Base-by-base conservation (phyloP, 2,888 invertebrate genomes). In the Amphipyra tragopoginis region DNA sequence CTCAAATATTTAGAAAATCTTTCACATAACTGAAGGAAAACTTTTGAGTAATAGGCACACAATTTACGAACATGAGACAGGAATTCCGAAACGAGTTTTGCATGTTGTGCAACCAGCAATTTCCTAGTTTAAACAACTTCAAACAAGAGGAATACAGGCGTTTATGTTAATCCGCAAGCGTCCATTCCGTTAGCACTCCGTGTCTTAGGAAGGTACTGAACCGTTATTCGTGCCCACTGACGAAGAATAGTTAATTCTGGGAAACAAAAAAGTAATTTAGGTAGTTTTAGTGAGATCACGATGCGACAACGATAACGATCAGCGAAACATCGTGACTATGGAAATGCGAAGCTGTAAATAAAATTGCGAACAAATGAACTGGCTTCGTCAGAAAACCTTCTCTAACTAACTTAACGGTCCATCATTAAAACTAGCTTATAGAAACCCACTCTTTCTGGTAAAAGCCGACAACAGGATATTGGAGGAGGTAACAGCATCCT, bases 111-210 rank as follows among this genome's bases (percentile, higher is more conserved):
- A 77, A 78, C 72, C 49, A 73, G 65, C 74, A 79, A 82, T 81
- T 81, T 82, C 77, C 77, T 78, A 71, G 69, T 71, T 71, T 43
- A 36, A 73, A 68, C 63, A 62, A 58, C 65, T 33, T 59, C 69
- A 75, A 75, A 82, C 78, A 74, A 79, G 75, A 77, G 73, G 78
- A 67, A 77, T 58, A 81, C 68, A 76, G 75, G 73, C 80, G 69
- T 79, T 84, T 85, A 86, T 84, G 86, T 77, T 84, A 86, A 86
- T 86, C 79, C 78, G 67, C 72, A 62, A 77, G 36, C 54, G 50
- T 60, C 73, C 51, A 71, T 74, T 64, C 68, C 77, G 77, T 68
- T 68, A 77, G 57, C 57, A 54, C 67, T 58, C 60, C 39, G 65
- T 44, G 63, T 58, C 65, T 64, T 67, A 58, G 66, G 66, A 63